Percentiles rank a stretch among this genome's conserved stretches.
Evolutionary conservation across 2,797 vertebrate species (phyloP).

Genomic region (Smutsia temminckii): DNA sequence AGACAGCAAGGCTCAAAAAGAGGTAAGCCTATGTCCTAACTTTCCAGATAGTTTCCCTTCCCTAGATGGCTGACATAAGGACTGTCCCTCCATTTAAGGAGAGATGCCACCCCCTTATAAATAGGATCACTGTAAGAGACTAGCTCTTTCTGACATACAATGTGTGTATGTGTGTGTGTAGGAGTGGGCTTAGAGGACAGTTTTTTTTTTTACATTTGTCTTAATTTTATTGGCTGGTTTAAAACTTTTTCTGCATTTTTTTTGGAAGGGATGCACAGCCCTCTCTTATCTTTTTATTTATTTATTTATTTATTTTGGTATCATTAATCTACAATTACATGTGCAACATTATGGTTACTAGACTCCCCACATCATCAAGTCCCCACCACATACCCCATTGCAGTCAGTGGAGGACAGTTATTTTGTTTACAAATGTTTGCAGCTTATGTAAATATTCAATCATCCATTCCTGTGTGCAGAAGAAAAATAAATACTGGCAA

Average conservation of each 20-base stretch:
- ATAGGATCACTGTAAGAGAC: neutral
- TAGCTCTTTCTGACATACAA: neutral
- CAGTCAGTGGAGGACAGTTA: neutral
- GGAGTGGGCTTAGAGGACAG: neutral
- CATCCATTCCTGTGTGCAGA: neutral
- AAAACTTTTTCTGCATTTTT: no score
- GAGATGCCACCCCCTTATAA: neutral
- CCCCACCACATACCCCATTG: no score
- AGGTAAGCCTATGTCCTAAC: slow-evolving; percentile 29
- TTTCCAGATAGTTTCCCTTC: neutral
- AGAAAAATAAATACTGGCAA: slow-evolving; percentile 9
- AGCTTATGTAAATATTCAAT: slow-evolving; percentile 31
- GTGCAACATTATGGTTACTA: no score
- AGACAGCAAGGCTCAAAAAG: neutral
- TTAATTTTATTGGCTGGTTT: no score
- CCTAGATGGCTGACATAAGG: neutral
- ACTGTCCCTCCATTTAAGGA: neutral
- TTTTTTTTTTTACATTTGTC: no score
- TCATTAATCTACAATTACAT: no score
- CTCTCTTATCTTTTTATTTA: no score
- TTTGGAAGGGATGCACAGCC: no score
- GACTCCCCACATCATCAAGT: no score
- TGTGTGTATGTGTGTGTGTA: neutral
- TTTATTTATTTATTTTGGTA: no score
- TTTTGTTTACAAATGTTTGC: slow-evolving; percentile 45